Evolutionary conservation across 2,113 vertebrate genomes (phyloP).

Genomic region (Ranitomeya variabilis): DNA sequence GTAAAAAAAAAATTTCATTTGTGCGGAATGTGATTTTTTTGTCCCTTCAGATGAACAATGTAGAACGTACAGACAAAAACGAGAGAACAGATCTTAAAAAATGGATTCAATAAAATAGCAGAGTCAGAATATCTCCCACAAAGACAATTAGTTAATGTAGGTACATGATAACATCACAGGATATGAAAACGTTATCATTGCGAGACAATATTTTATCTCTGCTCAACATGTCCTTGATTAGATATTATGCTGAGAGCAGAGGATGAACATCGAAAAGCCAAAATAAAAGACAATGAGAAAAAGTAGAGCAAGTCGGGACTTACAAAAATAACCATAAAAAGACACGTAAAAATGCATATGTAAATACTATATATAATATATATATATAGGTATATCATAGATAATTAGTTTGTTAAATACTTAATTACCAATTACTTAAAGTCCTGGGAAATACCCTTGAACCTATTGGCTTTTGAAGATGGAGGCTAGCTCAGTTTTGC

Average conservation of each 20-base stretch:
- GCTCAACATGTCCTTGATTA: constrained; percentile 22
- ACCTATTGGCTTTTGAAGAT: neutral
- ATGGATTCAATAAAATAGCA: neutral
- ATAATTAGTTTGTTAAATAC: neutral
- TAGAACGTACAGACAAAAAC: neutral
- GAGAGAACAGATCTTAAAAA: neutral
- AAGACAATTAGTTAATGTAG: constrained; percentile 41
- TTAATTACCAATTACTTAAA: neutral
- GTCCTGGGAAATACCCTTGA: neutral
- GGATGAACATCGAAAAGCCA: neutral
- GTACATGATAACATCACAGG: constrained; percentile 33
- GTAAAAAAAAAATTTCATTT: neutral
- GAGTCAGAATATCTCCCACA: constrained; percentile 26
- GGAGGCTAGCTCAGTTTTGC: neutral
- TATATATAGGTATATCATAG: neutral
- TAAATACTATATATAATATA: neutral
- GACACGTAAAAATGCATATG: neutral
- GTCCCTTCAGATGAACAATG: neutral
- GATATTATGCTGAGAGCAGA: neutral
- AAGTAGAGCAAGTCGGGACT: neutral
- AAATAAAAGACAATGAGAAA: neutral
- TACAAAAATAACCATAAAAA: neutral
- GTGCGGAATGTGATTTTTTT: constrained; percentile 3
- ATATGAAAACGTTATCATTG: constrained; percentile 40
- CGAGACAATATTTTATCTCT: constrained; percentile 33